Evolutionary conservation across 2,888 invertebrate species (phyloP).

Genomic region (Drosophila paucipuncta): DNA sequence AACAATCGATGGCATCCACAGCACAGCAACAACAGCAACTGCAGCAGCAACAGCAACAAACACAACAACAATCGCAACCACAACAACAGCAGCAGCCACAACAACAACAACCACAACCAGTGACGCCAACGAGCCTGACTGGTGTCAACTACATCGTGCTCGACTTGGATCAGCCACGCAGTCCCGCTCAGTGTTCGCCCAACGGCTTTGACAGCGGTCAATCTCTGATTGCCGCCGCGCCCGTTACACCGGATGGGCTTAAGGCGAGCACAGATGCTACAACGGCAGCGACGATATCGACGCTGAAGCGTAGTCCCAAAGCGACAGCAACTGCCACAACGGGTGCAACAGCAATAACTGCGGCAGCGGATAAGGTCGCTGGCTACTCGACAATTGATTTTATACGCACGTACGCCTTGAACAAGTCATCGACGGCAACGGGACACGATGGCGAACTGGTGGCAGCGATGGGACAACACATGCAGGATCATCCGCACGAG

Average conservation of each 20-base stretch:
- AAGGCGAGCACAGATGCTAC: conserved; percentile 11
- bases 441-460: conserved; percentile 49
- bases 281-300: not conserved
- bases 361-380: conserved; percentile 19
- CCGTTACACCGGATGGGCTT: conserved; percentile 23
- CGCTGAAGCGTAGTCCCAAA: conserved; percentile 22
- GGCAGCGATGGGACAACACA: conserved; percentile 83
- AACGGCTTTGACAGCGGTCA: conserved; percentile 63
- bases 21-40: conserved; percentile 28
- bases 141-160: conserved; percentile 84
- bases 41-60: conserved; percentile 19
- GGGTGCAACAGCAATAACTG: not conserved
- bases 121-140: conserved; percentile 67
- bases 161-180: conserved; percentile 84
- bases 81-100: conserved; percentile 26
- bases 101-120: conserved; percentile 41
- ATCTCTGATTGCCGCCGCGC: conserved; percentile 43
- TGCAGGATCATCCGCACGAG: conserved; percentile 88
- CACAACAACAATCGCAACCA: conserved; percentile 25
- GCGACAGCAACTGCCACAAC: not conserved
- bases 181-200: conserved; percentile 70
- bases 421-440: conserved; percentile 87
- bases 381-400: conserved; percentile 91
- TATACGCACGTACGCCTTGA: conserved; percentile 95
- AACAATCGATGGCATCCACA: conserved; percentile 48